Percentiles rank a stretch among this genome's conserved stretches.
phyloP scores from a whole-genome alignment of 92 coral and sea anemone genomes.

The Nematostella vectensis region DNA sequence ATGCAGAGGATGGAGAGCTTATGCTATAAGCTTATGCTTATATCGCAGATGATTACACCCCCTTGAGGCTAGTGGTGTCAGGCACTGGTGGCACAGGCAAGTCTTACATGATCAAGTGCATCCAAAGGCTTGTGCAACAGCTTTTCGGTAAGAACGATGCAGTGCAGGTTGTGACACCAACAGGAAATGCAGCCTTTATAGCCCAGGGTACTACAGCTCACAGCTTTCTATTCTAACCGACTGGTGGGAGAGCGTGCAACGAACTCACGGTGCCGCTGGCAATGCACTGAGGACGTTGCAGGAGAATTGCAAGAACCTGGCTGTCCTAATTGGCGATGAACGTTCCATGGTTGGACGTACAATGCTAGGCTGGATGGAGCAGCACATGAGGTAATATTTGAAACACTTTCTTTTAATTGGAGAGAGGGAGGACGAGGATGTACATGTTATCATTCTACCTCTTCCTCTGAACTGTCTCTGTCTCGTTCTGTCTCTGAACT shows the following conservation, averaged over 20 bases:
- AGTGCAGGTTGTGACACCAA: too few species aligned
- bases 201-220: conserved; percentile 30
- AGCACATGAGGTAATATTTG: too few species aligned
- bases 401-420: too few species aligned
- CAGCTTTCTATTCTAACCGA: conserved; percentile 26
- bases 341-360: conserved; percentile 37
- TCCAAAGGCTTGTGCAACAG: conserved; percentile 19
- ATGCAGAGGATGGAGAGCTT: not conserved
- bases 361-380: conserved; percentile 37
- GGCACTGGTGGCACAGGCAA: too few species aligned
- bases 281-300: conserved; percentile 16
- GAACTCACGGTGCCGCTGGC: conserved; percentile 30
- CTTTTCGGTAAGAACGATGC: too few species aligned
- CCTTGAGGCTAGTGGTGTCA: conserved; percentile 15
- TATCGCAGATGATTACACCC: too few species aligned
- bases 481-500: too few species aligned
- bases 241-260: conserved; percentile 22
- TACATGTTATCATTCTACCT: too few species aligned
- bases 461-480: too few species aligned
- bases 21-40: conserved; percentile 17
- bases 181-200: conserved; percentile 30
- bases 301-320: conserved; percentile 20
- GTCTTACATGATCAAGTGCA: too few species aligned
- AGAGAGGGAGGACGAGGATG: too few species aligned
- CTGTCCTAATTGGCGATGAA: conserved; percentile 27